These are phyloP conservation scores for Dendrophyllia cribrosa DNA, from an alignment of 64 coral and sea anemone species.

Conservation along the genomic window DNA sequence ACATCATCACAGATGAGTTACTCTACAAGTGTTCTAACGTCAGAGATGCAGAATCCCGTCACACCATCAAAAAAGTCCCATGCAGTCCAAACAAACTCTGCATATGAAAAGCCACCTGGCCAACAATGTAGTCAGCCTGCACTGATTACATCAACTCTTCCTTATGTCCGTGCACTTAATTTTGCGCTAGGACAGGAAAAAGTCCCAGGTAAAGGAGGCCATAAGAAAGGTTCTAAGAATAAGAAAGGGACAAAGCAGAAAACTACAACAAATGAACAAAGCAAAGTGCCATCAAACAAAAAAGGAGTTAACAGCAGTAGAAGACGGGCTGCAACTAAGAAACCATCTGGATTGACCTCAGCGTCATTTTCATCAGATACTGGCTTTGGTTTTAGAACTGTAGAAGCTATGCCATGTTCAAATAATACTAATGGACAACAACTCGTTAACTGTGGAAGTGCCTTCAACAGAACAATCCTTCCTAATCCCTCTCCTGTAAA, in stretches of 20 bases:
- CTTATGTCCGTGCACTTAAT: slow-evolving; percentile 33
- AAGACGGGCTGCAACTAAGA: not conserved
- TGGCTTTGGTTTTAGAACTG: not conserved
- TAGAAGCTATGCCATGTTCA: not conserved
- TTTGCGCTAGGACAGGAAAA: not conserved
- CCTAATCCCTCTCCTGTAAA: not conserved
- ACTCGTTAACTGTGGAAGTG: not conserved
- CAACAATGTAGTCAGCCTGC: not conserved
- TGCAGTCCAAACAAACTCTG: not conserved
- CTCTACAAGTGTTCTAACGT: not conserved
- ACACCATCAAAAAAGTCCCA: not conserved
- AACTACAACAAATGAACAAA: not conserved
- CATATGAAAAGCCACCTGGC: not conserved
- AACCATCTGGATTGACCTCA: not conserved
- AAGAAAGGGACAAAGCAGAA: not conserved
- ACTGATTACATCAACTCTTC: slow-evolving; percentile 22
- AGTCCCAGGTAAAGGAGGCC: not conserved
- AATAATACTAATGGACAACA: no score
- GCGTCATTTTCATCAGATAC: not conserved
- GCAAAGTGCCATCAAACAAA: not conserved
- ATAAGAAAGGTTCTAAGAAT: not conserved
- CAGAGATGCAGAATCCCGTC: not conserved
- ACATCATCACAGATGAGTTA: not conserved
- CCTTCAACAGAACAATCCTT: not conserved
- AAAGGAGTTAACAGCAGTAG: not conserved